phyloP scores from a whole-genome alignment of 2,888 invertebrate species.

The Patella caerulea region DNA sequence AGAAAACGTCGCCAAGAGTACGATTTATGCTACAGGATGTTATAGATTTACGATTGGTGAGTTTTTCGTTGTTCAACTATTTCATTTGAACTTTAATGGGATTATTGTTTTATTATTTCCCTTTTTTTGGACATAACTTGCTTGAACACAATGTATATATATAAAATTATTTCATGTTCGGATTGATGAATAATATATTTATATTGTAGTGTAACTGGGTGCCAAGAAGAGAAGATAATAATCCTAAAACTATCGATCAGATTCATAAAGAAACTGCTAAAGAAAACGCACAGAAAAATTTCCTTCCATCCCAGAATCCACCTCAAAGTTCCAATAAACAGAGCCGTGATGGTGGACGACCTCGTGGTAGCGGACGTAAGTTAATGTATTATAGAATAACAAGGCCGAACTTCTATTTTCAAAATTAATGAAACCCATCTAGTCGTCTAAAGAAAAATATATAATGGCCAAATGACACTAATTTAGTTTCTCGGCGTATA shows the following conservation, averaged over 20 bases:
- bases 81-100: not conserved
- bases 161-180: not conserved
- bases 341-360: conserved; percentile 19
- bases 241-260: conserved; percentile 95
- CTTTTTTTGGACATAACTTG: not conserved
- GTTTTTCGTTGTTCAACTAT: conserved; percentile 25
- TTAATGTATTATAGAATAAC: not conserved
- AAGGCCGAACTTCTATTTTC: too few species aligned
- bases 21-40: conserved; percentile 89
- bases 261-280: conserved; percentile 85
- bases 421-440: too few species aligned
- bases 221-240: conserved; percentile 86
- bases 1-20: conserved; percentile 75
- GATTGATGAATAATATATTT: not conserved
- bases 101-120: conserved; percentile 14
- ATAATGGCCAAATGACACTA: too few species aligned
- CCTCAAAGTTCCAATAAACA: conserved; percentile 22
- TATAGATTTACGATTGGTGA: conserved; percentile 82
- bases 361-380: conserved; percentile 33
- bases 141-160: not conserved
- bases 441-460: too few species aligned
- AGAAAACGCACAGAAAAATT: conserved; percentile 27
- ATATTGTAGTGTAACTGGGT: conserved; percentile 82
- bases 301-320: conserved; percentile 24
- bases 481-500: too few species aligned